Percentiles rank a stretch among this genome's conserved stretches.
These are phyloP conservation scores for Bovichtus diacanthus DNA, from an alignment of 2,797 vertebrate species.

Conservation along the genomic window DNA sequence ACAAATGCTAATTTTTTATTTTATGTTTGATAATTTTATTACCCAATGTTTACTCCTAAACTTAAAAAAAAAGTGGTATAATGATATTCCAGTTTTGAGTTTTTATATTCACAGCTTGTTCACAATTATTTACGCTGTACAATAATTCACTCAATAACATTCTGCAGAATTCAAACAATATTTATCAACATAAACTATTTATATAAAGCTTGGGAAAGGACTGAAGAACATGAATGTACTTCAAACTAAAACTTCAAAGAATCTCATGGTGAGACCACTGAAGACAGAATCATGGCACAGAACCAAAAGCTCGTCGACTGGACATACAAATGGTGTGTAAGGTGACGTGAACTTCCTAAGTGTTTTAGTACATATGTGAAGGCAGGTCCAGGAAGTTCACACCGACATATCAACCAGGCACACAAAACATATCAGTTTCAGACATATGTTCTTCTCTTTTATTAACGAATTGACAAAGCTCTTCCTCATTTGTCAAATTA, in stretches of 20 bases:
- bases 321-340: conserved; percentile 47
- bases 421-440: conserved; percentile 20
- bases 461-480: neutral
- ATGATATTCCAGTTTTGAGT: neutral
- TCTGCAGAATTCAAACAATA: conserved; percentile 22
- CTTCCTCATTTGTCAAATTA: neutral
- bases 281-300: conserved; percentile 17
- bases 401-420: conserved; percentile 11
- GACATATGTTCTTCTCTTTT: neutral
- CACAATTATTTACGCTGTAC: conserved; percentile 38
- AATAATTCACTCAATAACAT: conserved; percentile 26
- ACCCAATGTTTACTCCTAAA: too few relatives aligned
- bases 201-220: conserved; percentile 15
- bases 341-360: conserved; percentile 50
- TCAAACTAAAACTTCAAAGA: neutral
- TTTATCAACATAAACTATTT: conserved; percentile 2
- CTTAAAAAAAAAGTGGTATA: too few relatives aligned
- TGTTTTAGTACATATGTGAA: conserved; percentile 12
- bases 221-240: neutral
- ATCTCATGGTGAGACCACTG: neutral
- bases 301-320: neutral
- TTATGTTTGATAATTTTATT: too few relatives aligned
- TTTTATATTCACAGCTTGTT: conserved; percentile 47
- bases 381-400: conserved; percentile 12
- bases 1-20: neutral